Evolutionary conservation across 2,797 vertebrate species (phyloP).

Genomic region (Pseudochirops corinnae): DNA sequence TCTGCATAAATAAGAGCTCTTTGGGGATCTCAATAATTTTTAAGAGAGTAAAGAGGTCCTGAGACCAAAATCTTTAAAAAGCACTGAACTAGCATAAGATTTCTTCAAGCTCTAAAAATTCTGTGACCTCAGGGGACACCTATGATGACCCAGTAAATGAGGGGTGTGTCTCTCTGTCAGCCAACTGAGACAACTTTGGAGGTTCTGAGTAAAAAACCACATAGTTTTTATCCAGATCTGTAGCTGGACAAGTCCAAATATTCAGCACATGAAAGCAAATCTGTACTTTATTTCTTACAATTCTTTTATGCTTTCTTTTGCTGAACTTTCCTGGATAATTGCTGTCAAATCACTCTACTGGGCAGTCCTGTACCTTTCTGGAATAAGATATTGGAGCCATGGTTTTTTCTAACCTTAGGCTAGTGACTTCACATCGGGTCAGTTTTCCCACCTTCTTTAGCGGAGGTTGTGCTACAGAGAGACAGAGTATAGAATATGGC

Average conservation of each 20-base stretch:
- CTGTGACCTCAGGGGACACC: background rate
- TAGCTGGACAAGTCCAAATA: background rate
- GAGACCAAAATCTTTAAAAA: background rate
- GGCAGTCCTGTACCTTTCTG: background rate
- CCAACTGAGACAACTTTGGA: slow-evolving; percentile 19
- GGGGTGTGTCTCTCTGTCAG: background rate
- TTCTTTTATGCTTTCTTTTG: background rate
- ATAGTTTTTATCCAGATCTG: background rate
- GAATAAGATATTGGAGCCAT: background rate
- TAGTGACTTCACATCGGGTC: background rate
- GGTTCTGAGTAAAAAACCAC: background rate
- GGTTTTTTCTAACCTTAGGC: slow-evolving; percentile 5
- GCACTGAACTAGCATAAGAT: background rate
- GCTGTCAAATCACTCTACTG: background rate
- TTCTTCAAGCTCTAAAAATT: background rate
- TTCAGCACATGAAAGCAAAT: background rate
- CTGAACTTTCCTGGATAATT: background rate
- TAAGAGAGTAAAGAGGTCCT: background rate
- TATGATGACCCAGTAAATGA: background rate
- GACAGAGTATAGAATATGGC: background rate
- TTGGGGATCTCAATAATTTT: background rate
- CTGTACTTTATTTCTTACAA: background rate
- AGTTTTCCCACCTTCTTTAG: background rate
- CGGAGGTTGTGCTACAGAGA: background rate
- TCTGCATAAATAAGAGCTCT: background rate